Evolutionary conservation across 1,140 invertebrate species (phyloP), one percentile per base, ranked within the genome.

Genomic region (Magallana ariakensis): DNA sequence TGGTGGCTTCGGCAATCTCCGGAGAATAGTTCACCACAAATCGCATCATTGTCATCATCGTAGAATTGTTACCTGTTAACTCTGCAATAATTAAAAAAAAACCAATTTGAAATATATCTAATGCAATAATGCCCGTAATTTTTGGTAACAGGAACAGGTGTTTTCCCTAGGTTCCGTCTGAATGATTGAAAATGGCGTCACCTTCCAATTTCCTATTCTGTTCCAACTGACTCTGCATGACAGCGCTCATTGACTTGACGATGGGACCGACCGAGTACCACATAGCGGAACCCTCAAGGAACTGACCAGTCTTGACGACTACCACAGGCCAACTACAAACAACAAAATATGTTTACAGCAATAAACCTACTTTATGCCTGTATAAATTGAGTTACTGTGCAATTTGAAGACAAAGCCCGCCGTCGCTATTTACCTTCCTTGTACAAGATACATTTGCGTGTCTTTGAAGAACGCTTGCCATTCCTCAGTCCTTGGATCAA

Each of bases 21-120:
- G 91, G 89, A 66, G 87, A 83, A 75, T 91, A 90, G 56, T 83
- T 55, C 5, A 89, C 85, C 46, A 85, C 60, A 56, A 85, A 87
- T 55, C 84, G 83, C 16, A 90, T 75, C 55, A 90, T 55, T 60
- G 87, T 83, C 56, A 80, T 62, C 60, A 91, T 55, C 7, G 80
- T 26, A 1, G 87, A 87, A 19, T 87, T 80, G 16, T 15, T 82
- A 7, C 75, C 55, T 70, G 80, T 88, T 8, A 82, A 33, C 11
- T 83, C 88, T 91, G 86, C 13, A 87, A n/a, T n/a, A n/a, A 88
- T n/a, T 19, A 62, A 80, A 53, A 55, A 16, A 80, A 46, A 80
- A 15, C 0, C 7, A 26, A n/a, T 15, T 62, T 62, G 15, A 62
- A 62, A 62, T n/a, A 19, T n/a, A 62, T 4, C 15, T n/a, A 19